Conservation (phyloP, 2,888 invertebrate genomes). For the Papilio gigon region DNA sequence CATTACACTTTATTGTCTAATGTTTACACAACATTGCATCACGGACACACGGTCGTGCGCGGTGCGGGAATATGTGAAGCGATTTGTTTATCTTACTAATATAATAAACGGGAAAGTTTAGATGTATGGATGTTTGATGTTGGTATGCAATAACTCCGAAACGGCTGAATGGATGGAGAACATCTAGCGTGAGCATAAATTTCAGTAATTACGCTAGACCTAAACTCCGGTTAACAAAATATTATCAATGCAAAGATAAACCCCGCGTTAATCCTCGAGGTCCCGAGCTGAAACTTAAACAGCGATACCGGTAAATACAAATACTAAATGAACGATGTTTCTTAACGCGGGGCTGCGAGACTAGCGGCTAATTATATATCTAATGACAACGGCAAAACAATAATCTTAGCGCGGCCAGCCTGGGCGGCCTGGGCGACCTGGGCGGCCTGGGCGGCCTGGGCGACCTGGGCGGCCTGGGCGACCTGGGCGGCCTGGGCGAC, state of each 20-base stretch:
- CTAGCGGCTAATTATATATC: constrained; percentile 10
- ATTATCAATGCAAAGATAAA: constrained; percentile 42
- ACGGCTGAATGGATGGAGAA: too few species aligned
- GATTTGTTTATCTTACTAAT: neutral
- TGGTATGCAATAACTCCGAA: too few species aligned
- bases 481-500: too few species aligned
- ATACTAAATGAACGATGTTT: constrained; percentile 56
- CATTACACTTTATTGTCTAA: neutral
- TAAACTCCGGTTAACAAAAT: constrained; percentile 31
- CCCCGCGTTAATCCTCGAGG: constrained; percentile 50
- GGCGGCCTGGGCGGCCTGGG: too few species aligned
- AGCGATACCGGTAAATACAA: constrained; percentile 62
- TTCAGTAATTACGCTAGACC: constrained; percentile 23
- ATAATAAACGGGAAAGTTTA: too few species aligned
- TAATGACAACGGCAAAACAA: too few species aligned
- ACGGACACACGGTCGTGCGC: too few species aligned
- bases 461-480: too few species aligned
- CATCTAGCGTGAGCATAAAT: constrained; percentile 4
- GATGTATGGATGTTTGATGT: too few species aligned
- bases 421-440: too few species aligned
- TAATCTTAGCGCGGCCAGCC: too few species aligned
- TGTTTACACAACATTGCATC: neutral
- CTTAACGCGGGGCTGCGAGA: constrained; percentile 49
- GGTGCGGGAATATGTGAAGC: neutral
- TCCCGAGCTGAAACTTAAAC: constrained; percentile 55